These are phyloP conservation scores for Elephas maximus DNA, from an alignment of 2,113 vertebrate species.

Conservation along the genomic window DNA sequence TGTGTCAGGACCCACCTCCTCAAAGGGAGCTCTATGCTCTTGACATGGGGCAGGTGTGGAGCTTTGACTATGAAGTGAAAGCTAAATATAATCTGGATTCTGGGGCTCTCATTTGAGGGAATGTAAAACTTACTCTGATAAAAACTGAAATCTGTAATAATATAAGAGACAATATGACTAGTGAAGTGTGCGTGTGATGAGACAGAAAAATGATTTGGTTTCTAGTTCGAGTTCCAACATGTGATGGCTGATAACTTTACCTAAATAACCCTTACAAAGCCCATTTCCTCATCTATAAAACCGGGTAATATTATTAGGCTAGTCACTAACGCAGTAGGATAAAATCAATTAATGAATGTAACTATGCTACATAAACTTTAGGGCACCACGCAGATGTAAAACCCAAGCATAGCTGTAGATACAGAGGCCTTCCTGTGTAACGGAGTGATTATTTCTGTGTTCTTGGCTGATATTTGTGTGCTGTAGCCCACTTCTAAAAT, in stretches of 20 bases:
- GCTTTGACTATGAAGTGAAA: neutral
- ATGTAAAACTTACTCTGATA: constrained; percentile 43
- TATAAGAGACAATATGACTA: neutral
- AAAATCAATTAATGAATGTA: constrained; percentile 45
- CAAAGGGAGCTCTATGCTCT: neutral
- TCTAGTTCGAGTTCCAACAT: neutral
- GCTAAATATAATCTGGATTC: constrained; percentile 27
- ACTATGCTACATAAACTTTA: neutral
- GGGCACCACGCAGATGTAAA: neutral
- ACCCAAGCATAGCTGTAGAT: neutral
- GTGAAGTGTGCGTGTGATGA: neutral
- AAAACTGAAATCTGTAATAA: constrained; percentile 8
- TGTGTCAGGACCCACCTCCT: constrained; percentile 7
- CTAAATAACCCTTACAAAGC: neutral
- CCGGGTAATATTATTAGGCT: neutral
- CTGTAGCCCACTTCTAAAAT: neutral
- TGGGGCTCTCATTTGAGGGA: neutral
- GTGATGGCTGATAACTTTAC: neutral
- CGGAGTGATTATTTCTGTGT: neutral
- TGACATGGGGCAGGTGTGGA: neutral
- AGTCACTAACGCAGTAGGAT: neutral
- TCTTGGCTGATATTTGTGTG: neutral
- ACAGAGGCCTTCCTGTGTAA: neutral
- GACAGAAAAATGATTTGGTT: neutral
- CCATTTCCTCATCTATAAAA: neutral